Evolutionary conservation across 2,113 vertebrate genomes (phyloP), one percentile per base, ranked within the genome.

Genomic region (Serinus canaria): DNA sequence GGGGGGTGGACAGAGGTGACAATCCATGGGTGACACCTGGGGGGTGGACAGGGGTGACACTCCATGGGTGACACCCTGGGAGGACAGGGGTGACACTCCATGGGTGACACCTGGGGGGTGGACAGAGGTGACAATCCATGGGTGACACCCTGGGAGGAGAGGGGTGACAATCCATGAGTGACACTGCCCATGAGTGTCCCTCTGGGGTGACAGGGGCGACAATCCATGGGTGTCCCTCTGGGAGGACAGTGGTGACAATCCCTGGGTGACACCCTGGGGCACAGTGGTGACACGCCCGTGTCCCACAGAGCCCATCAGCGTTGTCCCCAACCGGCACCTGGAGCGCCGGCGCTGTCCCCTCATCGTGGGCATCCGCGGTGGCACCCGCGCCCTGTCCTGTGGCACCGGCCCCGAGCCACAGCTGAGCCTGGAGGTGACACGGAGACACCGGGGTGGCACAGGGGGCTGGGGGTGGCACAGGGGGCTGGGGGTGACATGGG

Each of bases 271-370:
- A 8, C 60, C 20, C 13, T 3, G 39, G 60, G 25, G 4, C 30
- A 22, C 60, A 31, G 39, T 9, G 1, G 60, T 43, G 39, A 15
- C 62, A 22, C 41, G 11, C 7, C 13, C 7, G 3, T 47, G 70
- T 52, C 66, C 70, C 5, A 1, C 31, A 94, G 93, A 94, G 53
- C 70, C 41, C 93, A 78, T 94, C 81, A 94, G 93, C 3, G 93
- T 86, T 23, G 93, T 94, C 33, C 93, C 93, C 86, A 94, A 92
- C 90, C 22, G 4, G 18, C 39, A 78, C 86, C 66, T 94, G 93
- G 90, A 94, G n/a, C 85, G 90, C 4, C 19, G 2, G 23, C 90
- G 93, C 9, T 86, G 64, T 22, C 93, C 93, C 64, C 93, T 94
- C 81, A 63, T 94, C 9, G 14, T 94, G 43, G 93, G 93, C 39